A percentile compares a stretch with the other conserved stretches of the same genome.
phyloP scores from a whole-genome alignment of 2,888 invertebrate genomes.

The Adelphocoris suturalis region DNA sequence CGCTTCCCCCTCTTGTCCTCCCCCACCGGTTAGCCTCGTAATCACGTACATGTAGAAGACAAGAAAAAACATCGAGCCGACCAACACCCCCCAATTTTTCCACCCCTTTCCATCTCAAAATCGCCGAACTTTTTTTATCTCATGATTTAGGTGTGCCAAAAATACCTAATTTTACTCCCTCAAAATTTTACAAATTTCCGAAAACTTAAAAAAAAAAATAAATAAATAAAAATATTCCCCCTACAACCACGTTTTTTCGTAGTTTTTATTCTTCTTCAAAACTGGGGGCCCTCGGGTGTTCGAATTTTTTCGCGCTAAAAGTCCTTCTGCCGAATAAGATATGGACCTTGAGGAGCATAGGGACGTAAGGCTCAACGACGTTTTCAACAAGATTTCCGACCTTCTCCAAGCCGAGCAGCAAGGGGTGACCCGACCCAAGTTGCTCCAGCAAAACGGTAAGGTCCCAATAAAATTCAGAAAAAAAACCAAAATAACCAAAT shows the following conservation, averaged over 20 bases:
- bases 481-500: slow-evolving; percentile 41
- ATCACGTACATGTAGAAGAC: slow-evolving; percentile 27
- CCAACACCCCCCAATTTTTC: background rate
- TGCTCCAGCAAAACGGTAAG: slow-evolving; percentile 72
- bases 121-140: background rate
- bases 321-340: slow-evolving; percentile 20
- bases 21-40: slow-evolving; percentile 57
- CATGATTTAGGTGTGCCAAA: too few species aligned
- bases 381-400: slow-evolving; percentile 76
- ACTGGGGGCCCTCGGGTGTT: slow-evolving; percentile 55
- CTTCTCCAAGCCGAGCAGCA: slow-evolving; percentile 75
- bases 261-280: slow-evolving; percentile 40
- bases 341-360: slow-evolving; percentile 72
- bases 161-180: background rate
- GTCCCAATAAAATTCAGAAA: slow-evolving; percentile 33
- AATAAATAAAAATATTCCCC: background rate
- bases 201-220: background rate
- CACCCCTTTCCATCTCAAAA: slow-evolving; percentile 33
- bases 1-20: slow-evolving; percentile 25
- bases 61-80: slow-evolving; percentile 60
- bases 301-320: slow-evolving; percentile 46
- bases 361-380: slow-evolving; percentile 75
- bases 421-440: slow-evolving; percentile 68
- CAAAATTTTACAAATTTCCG: slow-evolving; percentile 15
- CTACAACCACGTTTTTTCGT: background rate